Percentiles rank a stretch among this genome's conserved stretches.
phyloP scores from a whole-genome alignment of 2,888 invertebrate genomes.

The Trissoscelio sp. region DNA sequence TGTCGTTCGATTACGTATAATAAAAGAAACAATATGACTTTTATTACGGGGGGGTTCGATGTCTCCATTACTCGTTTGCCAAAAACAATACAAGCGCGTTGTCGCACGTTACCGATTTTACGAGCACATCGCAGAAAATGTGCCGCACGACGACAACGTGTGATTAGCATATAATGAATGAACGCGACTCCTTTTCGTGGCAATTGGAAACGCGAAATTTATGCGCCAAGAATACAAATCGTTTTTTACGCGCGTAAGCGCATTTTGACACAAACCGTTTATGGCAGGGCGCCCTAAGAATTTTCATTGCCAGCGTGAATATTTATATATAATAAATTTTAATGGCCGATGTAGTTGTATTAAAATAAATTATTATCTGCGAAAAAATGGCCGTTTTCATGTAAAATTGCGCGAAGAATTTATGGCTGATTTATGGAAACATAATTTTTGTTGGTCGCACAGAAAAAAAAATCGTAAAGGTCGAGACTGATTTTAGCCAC shows the following conservation, averaged over 20 bases:
- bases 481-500: neutral
- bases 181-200: constrained; percentile 4
- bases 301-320: constrained; percentile 20
- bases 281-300: constrained; percentile 9
- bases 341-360: constrained; percentile 24
- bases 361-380: constrained; percentile 19
- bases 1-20: neutral
- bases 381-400: constrained; percentile 2
- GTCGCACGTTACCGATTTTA: constrained; percentile 15
- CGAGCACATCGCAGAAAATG: constrained; percentile 9
- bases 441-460: constrained; percentile 3
- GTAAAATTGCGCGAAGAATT: constrained; percentile 10
- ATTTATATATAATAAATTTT: constrained; percentile 51
- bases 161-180: constrained; percentile 28
- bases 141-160: constrained; percentile 8
- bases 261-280: constrained; percentile 20
- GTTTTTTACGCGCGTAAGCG: constrained; percentile 21
- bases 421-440: constrained; percentile 29
- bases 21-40: too few relatives aligned
- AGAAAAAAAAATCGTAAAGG: neutral
- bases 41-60: too few relatives aligned
- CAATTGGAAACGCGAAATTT: constrained; percentile 33
- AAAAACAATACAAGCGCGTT: constrained; percentile 6
- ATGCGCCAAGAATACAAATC: constrained; percentile 31
- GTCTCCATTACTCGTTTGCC: neutral